Evolutionary conservation across 2,888 invertebrate genomes (phyloP), one percentile per base, ranked within the genome.

Genomic region (Fabriciana adippe): DNA sequence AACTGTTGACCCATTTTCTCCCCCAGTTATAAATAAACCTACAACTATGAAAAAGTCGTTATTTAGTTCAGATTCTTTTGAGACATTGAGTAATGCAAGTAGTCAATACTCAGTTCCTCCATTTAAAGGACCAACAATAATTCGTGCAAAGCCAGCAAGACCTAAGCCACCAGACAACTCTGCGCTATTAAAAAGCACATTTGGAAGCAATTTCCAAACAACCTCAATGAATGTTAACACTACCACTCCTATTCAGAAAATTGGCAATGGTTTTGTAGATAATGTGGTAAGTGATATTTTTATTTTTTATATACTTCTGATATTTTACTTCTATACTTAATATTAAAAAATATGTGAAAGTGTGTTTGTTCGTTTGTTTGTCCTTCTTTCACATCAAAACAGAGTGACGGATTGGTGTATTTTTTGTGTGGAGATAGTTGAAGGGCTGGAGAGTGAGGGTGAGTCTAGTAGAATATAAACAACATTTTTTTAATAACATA

Each of bases 51-150:
- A 92, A 78, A 94, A 94, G 78, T 89, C 94, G 72, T 85, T 88
- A 55, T 84, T 95, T 68, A 94, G 93, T 80, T 95, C 94, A 79
- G 95, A 95, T 84, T 94, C 94, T 73, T 94, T 94, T 78, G 96
- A 96, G 77, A 89, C 91, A 59, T 91, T 93, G 50, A 93, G 90
- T 79, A 94, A 89, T 80, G 41, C 70, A 62, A 74, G 68, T 55
- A 94, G 89, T 67, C 80, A 92, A 76, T 87, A 92, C 57, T 83
- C 86, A 13, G 77, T 84, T n/a, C 84, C 88, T 18, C 77, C 85
- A 57, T 75, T 93, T 18, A 90, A 93, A 67, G 94, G 94, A 78
- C 97, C 97, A 4, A 97, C 97, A 54, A 97, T 97, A 80, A 97
- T 97, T 68, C 88, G 95, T 67, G 94, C 95, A 0, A 94, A 94